These are phyloP conservation scores for Alligator sinensis DNA, from an alignment of 2,113 vertebrate species.

Conservation along the genomic window DNA sequence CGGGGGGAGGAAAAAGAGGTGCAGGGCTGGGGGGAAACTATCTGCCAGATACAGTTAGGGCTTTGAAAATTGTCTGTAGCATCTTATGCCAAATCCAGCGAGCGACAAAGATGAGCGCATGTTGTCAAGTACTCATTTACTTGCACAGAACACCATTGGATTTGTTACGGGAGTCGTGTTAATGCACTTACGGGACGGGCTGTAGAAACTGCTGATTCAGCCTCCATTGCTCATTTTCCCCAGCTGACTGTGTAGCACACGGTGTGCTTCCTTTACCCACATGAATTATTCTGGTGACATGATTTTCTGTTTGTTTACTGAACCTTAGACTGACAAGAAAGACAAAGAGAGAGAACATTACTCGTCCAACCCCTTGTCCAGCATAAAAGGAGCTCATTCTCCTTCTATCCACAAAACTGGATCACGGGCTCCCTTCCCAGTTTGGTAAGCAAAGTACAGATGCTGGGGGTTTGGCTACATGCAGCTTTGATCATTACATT, in stretches of 20 bases:
- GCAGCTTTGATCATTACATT: not conserved
- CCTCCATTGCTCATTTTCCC: not conserved
- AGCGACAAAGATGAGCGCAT: not conserved
- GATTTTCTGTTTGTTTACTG: slow-evolving; percentile 69
- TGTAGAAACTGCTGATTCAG: slow-evolving; percentile 18
- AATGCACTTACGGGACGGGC: slow-evolving; percentile 23
- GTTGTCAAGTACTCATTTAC: not conserved
- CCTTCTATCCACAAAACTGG: slow-evolving; percentile 83
- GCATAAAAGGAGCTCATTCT: slow-evolving; percentile 82
- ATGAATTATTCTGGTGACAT: slow-evolving; percentile 27
- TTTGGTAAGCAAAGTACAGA: slow-evolving; percentile 82
- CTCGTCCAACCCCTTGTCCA: slow-evolving; percentile 82
- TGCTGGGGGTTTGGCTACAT: not conserved
- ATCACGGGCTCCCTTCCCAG: slow-evolving; percentile 83
- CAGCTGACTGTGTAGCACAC: not conserved
- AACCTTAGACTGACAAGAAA: slow-evolving; percentile 81
- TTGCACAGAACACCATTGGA: not conserved
- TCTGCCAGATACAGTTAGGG: not conserved
- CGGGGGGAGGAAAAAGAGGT: not conserved
- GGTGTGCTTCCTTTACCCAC: not conserved
- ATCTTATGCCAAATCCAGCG: not conserved
- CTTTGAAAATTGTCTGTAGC: not conserved
- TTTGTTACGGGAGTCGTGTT: not conserved
- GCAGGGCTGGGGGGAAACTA: no score
- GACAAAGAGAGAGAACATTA: slow-evolving; percentile 83